Evolutionary conservation across 2,888 invertebrate genomes (phyloP).

Genomic region (Meteorus colon): DNA sequence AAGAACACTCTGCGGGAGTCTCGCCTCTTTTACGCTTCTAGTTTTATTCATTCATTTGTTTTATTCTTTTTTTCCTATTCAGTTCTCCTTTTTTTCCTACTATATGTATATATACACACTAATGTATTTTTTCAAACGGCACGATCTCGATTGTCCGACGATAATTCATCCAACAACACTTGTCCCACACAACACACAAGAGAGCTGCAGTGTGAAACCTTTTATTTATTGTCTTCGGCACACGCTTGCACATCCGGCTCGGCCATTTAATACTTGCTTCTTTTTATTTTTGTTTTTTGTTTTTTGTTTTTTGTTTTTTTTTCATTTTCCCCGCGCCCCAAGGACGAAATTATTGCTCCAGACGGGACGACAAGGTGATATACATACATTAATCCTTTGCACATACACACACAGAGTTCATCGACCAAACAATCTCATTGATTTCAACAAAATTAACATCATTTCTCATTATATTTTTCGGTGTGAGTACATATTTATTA

Average conservation of each 20-base stretch:
- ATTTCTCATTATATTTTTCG: neutral
- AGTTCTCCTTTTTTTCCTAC: neutral
- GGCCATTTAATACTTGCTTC: conserved; percentile 17
- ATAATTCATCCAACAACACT: conserved; percentile 42
- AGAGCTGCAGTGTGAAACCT: conserved; percentile 24
- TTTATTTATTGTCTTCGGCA: conserved; percentile 38
- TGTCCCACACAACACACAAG: conserved; percentile 12
- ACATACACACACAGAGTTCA: neutral
- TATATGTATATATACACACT: conserved; percentile 1
- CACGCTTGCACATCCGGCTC: conserved; percentile 37
- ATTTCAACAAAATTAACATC: neutral
- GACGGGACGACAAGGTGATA: neutral
- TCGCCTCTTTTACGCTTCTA: conserved; percentile 38
- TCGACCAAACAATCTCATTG: neutral
- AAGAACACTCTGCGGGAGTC: conserved; percentile 32
- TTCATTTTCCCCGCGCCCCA: neutral
- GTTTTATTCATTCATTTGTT: conserved; percentile 14
- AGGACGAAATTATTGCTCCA: neutral
- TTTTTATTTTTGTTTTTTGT: conserved; percentile 20
- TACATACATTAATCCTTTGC: neutral
- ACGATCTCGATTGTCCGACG: conserved; percentile 31
- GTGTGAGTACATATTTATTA: neutral
- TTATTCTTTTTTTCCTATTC: conserved; percentile 16
- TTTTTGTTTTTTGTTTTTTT: neutral
- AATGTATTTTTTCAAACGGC: conserved; percentile 6